These are phyloP conservation scores for Aphelinus certus DNA, from an alignment of 1,140 invertebrate species.

Conservation along the genomic window DNA sequence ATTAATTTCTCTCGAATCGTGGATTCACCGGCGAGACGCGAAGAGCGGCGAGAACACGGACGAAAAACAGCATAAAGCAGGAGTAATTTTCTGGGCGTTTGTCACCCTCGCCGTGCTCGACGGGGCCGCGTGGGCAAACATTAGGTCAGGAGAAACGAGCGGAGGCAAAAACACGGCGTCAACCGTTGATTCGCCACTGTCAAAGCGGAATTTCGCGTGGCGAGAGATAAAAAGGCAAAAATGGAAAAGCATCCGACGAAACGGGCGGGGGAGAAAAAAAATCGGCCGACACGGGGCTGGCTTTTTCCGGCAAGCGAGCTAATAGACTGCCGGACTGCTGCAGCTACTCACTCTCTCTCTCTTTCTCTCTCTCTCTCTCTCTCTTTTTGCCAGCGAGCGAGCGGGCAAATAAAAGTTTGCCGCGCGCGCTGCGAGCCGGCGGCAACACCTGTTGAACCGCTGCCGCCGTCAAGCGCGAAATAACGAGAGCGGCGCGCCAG, in stretches of 20 bases:
- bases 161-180: not conserved
- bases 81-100: too few species aligned
- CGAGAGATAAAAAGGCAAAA: constrained; percentile 30
- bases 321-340: constrained; percentile 57
- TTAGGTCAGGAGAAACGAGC: constrained; percentile 12
- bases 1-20: too few species aligned
- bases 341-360: constrained; percentile 40
- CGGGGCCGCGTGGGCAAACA: not conserved
- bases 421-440: constrained; percentile 48
- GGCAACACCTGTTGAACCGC: constrained; percentile 64
- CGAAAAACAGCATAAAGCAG: too few species aligned
- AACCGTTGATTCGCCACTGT: constrained; percentile 24
- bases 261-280: constrained; percentile 46
- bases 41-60: too few species aligned
- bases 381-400: constrained; percentile 22
- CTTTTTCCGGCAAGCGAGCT: constrained; percentile 60
- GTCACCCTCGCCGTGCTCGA: too few species aligned
- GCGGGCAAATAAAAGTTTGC: constrained; percentile 63
- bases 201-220: constrained; percentile 4
- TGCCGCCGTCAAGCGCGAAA: constrained; percentile 17
- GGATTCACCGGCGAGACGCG: too few species aligned
- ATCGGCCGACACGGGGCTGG: constrained; percentile 57
- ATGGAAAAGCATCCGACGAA: constrained; percentile 36
- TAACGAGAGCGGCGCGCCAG: constrained; percentile 38
- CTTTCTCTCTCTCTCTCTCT: constrained; percentile 37